Evolutionary conservation across 2,113 vertebrate species (phyloP), one percentile per base, ranked within the genome.

Genomic region (Phrynosoma blainvillii): DNA sequence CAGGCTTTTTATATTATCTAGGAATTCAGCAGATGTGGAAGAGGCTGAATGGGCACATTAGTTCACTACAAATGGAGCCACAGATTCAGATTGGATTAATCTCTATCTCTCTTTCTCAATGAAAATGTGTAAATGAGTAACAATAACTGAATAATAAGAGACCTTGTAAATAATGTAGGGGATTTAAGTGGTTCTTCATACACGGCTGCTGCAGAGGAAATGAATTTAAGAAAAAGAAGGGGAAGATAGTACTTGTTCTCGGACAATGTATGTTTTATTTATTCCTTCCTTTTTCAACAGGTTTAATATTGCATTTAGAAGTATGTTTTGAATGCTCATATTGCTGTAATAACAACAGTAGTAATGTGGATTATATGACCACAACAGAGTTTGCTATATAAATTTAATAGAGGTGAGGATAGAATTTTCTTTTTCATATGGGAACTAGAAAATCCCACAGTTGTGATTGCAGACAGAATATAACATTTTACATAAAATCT

Each of bases 91-190:
- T 76, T 93, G 93, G 93, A 95, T 95, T 93, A 95, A 89, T 95
- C 87, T 88, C 86, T 91, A 92, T 90, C 93, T 95, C 91, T 92
- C 82, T 93, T 91, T 77, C 89, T 89, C 84, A 62, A 80, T 92
- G 25, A 56, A 94, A 84, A 88, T 87, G 91, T 92, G 93, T 90
- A 95, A 93, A 93, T 91, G 84, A 6, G 90, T 90, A 92, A 93
- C 90, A 93, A 91, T 94, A 93, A 94, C 94, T 94, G 94, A 95
- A 95, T 95, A 96, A 94, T 89, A 94, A 94, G 30, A 56, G 88
- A 94, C 93, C 84, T 92, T 94, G 92, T 95, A 96, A 96, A 95
- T 94, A 96, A 96, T 90, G 91, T 92, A 93, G 89, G 12, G 74
- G 59, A 83, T 94, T 94, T 93, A 95, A 90, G 92, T n/a, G 90